Evolutionary conservation across 2,113 vertebrate genomes (phyloP), one percentile per base, ranked within the genome.

Genomic region (Dendrocopos noguchii): DNA sequence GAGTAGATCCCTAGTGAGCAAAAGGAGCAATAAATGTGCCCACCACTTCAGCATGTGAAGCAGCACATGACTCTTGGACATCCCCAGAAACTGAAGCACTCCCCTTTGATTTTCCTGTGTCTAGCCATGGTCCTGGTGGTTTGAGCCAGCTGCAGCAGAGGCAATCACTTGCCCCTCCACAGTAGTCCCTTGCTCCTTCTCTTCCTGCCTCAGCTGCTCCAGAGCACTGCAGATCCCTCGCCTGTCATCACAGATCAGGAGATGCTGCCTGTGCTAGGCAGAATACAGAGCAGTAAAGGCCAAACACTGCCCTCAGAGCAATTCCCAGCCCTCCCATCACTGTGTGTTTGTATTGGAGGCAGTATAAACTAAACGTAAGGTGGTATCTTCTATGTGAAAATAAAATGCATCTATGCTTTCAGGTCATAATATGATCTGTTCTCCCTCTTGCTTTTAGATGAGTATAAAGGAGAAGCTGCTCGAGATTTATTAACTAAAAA

Each of bases 401-500:
- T 71, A 67, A 92, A 87, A 85, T 64, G 29, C 56, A 22, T 63
- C 85, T 60, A 7, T 80, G 42, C 57, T 92, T 90, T 60, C 75
- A 77, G 56, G 79, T 87, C 33, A 11, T 84, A 66, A 50, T 25
- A 53, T 74, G 80, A 76, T 39, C 67, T 44, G 29, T 74, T 91
- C 60, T 87, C 47, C 60, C 66, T 87, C 81, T 82, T 64, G 42
- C 60, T 93, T 92, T 82, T 67, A 74, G 76, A 72, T 34, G 52
- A 89, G 33, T 56, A 29, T 78, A 80, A 95, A 80, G 60, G 34
- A 84, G 71, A 67, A 94, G 65, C 75, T 95, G 36, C 87, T 91
- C 85, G 56, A 85, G 56, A 72, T 96, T 96, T 85, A 83, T 64
- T 91, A 71, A 77, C 59, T 64, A 89, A 94, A 87, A 93, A 89